Base-by-base conservation (phyloP, 2,113 vertebrate species). In the Illadopsis cleaveri region DNA sequence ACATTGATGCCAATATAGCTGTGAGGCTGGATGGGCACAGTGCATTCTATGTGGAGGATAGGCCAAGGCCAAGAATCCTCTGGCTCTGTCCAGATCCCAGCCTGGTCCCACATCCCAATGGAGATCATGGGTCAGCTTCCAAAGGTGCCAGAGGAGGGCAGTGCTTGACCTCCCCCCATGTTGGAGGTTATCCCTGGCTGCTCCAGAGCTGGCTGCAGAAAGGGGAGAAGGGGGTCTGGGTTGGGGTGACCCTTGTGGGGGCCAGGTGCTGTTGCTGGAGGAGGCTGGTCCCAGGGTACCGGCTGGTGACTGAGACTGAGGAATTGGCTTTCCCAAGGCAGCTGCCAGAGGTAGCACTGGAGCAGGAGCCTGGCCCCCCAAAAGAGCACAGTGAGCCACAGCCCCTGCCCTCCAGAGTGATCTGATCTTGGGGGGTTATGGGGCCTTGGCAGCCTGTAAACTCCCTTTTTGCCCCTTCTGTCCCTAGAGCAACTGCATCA, bases 401-500 rank as follows among this genome's bases (percentile, higher is more conserved):
- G 65, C 40, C 27, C 44, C 54, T 64, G 54, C 27, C 25, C 23
- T 57, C 51, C 19, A 40, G 53, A 45, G 44, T 3, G 9, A 24
- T 37, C 23, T 4, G 9, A 22, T 40, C 33, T 21, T 24, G 62
- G 45, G 28, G 40, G 24, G 4, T 20, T 42, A 9, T 11, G 1
- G 45, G 35, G 40, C 73, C 31, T 73, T 0, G 0, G 33, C 33
- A 13, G 4, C 42, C 65, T 12, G 2, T 62, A 44, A 73, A 19
- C 37, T 42, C 45, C 11, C 23, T 30, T 64, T 31, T 66, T 27
- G 2, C 24, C 25, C 37, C 8, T 1, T 71, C 56, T 0, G 0
- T 44, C 64, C 57, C 18, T 91, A 99, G 99, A 99, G 98, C 95
- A 99, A 99, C 98, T 99, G 99, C 97, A 99, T 99, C 98, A 98